These are phyloP conservation scores for Cotesia glomerata DNA, from an alignment of 1,140 invertebrate species.

Conservation along the genomic window DNA sequence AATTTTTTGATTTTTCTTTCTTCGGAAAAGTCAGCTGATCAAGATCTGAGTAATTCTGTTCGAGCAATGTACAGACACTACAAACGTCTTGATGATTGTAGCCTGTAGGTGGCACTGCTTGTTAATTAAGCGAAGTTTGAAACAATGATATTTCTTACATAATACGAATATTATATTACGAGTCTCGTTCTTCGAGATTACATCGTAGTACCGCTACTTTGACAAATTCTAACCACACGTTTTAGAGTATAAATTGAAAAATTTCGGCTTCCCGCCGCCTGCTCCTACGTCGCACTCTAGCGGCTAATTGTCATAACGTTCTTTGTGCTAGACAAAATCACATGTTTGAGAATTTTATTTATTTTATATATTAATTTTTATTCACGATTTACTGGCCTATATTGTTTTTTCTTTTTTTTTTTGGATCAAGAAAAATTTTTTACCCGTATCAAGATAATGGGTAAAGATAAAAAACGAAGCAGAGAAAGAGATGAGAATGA, in stretches of 20 bases:
- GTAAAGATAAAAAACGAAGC: background rate
- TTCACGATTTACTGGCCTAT: background rate
- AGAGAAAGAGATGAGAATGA: background rate
- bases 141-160: too few relatives aligned
- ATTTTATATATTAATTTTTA: background rate
- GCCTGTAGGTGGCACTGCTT: too few relatives aligned
- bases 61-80: too few relatives aligned
- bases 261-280: background rate
- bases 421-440: background rate
- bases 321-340: background rate
- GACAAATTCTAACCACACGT: too few relatives aligned
- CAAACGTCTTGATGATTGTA: too few relatives aligned
- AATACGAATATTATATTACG: conserved; percentile 1
- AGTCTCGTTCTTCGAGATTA: conserved; percentile 5
- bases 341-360: background rate
- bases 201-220: background rate
- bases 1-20: too few relatives aligned
- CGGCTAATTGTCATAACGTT: background rate
- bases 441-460: background rate
- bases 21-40: too few relatives aligned
- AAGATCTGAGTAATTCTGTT: too few relatives aligned
- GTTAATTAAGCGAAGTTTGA: too few relatives aligned
- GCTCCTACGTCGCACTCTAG: background rate
- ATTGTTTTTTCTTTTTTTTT: too few relatives aligned
- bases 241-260: background rate